phyloP scores from a whole-genome alignment of 2,888 invertebrate genomes.

The Scaptomyza polygonia region DNA sequence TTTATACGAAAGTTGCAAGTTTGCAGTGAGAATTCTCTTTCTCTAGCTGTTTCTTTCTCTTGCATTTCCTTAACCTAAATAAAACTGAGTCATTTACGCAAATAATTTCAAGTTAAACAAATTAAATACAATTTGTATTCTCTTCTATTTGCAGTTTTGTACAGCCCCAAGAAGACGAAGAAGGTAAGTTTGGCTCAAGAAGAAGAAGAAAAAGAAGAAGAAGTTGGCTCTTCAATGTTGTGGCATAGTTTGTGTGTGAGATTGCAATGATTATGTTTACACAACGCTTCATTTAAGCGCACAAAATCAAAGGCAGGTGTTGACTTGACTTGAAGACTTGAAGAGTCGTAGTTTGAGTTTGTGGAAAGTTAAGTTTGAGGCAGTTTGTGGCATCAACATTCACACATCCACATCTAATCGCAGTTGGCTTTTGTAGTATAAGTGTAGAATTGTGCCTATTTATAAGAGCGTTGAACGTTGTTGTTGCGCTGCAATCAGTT shows the following conservation, averaged over 20 bases:
- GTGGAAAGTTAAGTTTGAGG: background rate
- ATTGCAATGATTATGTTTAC: conserved; percentile 17
- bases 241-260: conserved; percentile 7
- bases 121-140: conserved; percentile 12
- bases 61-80: background rate
- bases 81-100: conserved; percentile 2
- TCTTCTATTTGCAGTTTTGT: conserved; percentile 34
- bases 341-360: conserved; percentile 5
- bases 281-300: conserved; percentile 31
- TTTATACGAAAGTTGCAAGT: no score
- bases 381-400: conserved; percentile 5
- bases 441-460: conserved; percentile 47
- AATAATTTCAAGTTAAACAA: conserved; percentile 20
- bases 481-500: conserved; percentile 56
- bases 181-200: conserved; percentile 45
- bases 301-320: conserved; percentile 53
- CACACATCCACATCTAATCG: conserved; percentile 23
- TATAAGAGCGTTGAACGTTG: conserved; percentile 50
- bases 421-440: conserved; percentile 5
- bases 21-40: no score
- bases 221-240: background rate
- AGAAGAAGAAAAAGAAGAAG: background rate
- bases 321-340: conserved; percentile 34
- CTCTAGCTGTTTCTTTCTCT: background rate
- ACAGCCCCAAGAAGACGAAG: conserved; percentile 6